A percentile compares a stretch with the other conserved stretches of the same genome.
Conservation (phyloP, 2,888 invertebrate species). For the Anthoptus insignis region DNA sequence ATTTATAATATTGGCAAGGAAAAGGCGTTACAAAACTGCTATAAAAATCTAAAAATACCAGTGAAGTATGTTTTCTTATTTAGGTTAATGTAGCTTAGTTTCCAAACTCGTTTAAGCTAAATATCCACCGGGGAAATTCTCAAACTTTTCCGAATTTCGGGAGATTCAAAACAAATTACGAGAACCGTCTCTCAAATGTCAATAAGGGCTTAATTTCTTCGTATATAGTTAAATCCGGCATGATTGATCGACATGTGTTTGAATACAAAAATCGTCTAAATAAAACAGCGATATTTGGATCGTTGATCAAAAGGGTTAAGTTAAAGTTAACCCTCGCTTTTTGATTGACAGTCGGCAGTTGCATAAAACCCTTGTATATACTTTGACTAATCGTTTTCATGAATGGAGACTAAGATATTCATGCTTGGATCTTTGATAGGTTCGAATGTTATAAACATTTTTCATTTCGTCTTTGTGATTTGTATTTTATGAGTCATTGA, state of each 20-base stretch:
- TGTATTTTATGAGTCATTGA: too few relatives aligned
- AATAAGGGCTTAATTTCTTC: constrained; percentile 67
- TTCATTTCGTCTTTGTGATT: too few relatives aligned
- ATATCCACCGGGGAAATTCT: constrained; percentile 5
- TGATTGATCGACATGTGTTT: constrained; percentile 74
- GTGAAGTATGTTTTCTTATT: background rate
- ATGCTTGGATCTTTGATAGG: too few relatives aligned
- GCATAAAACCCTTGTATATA: constrained; percentile 30
- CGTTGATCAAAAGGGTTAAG: constrained; percentile 61
- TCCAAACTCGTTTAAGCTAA: background rate
- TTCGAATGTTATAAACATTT: too few relatives aligned
- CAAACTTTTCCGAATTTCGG: constrained; percentile 18
- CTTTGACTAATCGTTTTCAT: constrained; percentile 15
- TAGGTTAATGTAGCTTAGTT: background rate
- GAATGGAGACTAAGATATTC: background rate
- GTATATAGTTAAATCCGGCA: constrained; percentile 65
- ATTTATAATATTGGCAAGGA: too few relatives aligned
- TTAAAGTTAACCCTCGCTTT: constrained; percentile 54
- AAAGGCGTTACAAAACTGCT: background rate
- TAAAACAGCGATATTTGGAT: constrained; percentile 56
- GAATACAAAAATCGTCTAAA: constrained; percentile 55
- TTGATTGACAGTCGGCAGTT: constrained; percentile 59
- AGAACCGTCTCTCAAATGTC: constrained; percentile 53
- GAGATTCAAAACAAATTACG: constrained; percentile 45
- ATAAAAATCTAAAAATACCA: background rate